Evolutionary conservation across 2,113 vertebrate species (phyloP).

Genomic region (Ophthalmolycus amberensis): DNA sequence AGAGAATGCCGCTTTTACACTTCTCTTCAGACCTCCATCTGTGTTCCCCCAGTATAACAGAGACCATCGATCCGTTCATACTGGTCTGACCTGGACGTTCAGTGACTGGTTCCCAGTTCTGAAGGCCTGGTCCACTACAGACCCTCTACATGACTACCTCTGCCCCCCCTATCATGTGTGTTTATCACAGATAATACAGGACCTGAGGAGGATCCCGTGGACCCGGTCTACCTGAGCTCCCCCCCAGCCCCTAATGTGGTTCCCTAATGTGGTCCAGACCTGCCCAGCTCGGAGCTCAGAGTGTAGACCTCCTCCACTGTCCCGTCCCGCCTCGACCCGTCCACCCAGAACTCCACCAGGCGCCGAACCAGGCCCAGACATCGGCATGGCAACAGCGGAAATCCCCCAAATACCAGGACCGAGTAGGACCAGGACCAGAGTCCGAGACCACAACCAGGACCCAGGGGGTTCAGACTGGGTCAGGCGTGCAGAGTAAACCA

Average conservation of each 20-base stretch:
- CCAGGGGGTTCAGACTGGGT: constrained; percentile 21
- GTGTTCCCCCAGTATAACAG: too few species aligned
- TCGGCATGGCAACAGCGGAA: constrained; percentile 82
- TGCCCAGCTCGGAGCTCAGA: constrained; percentile 84
- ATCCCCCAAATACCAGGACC: constrained; percentile 12
- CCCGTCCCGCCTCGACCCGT: constrained; percentile 86
- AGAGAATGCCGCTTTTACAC: too few species aligned
- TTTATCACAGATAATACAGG: background rate
- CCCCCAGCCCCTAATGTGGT: background rate
- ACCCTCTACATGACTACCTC: too few species aligned
- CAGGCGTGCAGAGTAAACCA: constrained; percentile 55
- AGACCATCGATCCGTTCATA: too few species aligned
- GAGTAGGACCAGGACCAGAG: constrained; percentile 1
- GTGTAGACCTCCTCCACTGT: constrained; percentile 86
- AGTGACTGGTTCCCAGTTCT: too few species aligned
- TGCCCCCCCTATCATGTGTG: background rate
- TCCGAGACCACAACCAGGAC: background rate
- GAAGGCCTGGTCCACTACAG: background rate
- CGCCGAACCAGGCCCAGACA: constrained; percentile 80
- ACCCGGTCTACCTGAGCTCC: background rate
- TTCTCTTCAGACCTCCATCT: too few species aligned
- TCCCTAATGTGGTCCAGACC: constrained; percentile 69
- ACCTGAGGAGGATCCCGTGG: constrained; percentile 14
- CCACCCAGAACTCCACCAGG: constrained; percentile 88
- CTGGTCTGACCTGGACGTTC: too few species aligned